Conservation (phyloP, 2,113 vertebrate species). For the Dipodomys stephensi region DNA sequence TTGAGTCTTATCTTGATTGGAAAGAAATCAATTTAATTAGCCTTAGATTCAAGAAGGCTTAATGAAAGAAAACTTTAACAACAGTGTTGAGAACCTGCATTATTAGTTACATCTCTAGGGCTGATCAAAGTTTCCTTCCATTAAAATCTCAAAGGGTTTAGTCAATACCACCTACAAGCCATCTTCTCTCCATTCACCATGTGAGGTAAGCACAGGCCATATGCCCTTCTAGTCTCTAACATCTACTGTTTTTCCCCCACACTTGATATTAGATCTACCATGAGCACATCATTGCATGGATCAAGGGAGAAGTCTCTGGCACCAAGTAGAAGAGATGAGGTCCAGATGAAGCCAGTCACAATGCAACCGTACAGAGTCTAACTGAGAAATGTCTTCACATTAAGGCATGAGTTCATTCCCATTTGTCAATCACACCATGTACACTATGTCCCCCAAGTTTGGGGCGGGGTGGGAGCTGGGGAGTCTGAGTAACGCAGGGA, state of each 20-base stretch:
- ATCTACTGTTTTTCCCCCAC: too few relatives aligned
- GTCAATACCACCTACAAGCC: not conserved
- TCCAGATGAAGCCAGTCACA: not conserved
- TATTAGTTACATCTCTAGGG: not conserved
- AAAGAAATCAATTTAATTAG: slow-evolving; percentile 72
- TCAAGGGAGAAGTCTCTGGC: not conserved
- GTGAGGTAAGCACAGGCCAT: not conserved
- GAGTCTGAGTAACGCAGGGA: not conserved
- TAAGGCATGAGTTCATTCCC: not conserved
- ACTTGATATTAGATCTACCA: too few relatives aligned
- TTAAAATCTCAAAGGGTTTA: not conserved
- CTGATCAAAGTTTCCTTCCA: not conserved
- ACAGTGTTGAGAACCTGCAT: not conserved
- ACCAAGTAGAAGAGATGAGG: not conserved
- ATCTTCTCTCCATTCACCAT: not conserved
- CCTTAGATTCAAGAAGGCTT: slow-evolving; percentile 48
- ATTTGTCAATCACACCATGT: not conserved
- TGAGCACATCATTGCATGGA: too few relatives aligned
- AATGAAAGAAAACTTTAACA: slow-evolving; percentile 50
- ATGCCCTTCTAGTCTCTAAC: too few relatives aligned
- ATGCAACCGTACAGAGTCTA: not conserved
- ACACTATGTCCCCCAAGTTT: too few relatives aligned
- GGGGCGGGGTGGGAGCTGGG: rapidly evolving
- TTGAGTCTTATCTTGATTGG: slow-evolving; percentile 77
- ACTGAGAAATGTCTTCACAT: not conserved